These are phyloP conservation scores for Liodrosophila aerea DNA, from an alignment of 2,888 invertebrate species.

Conservation along the genomic window DNA sequence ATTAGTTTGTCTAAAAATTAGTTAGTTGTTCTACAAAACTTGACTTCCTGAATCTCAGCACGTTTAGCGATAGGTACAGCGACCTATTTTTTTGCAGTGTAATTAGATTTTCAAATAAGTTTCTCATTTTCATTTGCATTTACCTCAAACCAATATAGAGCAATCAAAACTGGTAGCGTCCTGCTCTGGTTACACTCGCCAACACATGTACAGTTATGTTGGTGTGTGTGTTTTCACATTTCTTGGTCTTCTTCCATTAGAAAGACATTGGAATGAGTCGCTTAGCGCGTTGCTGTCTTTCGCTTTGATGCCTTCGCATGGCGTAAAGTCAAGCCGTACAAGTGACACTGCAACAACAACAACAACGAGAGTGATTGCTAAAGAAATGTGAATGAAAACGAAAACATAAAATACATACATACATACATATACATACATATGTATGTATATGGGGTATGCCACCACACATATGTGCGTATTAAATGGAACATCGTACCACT, in stretches of 20 bases:
- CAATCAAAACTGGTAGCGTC: conserved; percentile 30
- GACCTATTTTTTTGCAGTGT: too few species aligned
- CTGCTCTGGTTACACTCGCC: conserved; percentile 23
- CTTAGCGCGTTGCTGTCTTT: conserved; percentile 13
- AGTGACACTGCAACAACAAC: conserved; percentile 42
- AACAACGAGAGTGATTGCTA: conserved; percentile 53
- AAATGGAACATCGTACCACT: too few species aligned
- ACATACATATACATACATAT: too few species aligned
- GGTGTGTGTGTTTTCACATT: conserved; percentile 51
- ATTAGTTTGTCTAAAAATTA: too few species aligned
- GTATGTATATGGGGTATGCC: too few species aligned
- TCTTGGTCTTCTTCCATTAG: conserved; percentile 76
- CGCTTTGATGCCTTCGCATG: conserved; percentile 24
- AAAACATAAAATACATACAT: conserved; percentile 15
- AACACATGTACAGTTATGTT: conserved; percentile 1
- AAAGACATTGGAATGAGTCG: conserved; percentile 67
- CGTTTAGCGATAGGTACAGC: too few species aligned
- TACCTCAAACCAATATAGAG: not conserved
- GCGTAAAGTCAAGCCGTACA: conserved; percentile 54
- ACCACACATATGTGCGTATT: too few species aligned
- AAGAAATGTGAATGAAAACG: conserved; percentile 46
- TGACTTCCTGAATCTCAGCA: too few species aligned
- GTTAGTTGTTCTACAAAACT: too few species aligned
- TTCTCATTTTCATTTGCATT: too few species aligned
- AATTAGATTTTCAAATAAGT: too few species aligned